Conservation (phyloP, 2,888 invertebrate species). For the Torymus tubicola region DNA sequence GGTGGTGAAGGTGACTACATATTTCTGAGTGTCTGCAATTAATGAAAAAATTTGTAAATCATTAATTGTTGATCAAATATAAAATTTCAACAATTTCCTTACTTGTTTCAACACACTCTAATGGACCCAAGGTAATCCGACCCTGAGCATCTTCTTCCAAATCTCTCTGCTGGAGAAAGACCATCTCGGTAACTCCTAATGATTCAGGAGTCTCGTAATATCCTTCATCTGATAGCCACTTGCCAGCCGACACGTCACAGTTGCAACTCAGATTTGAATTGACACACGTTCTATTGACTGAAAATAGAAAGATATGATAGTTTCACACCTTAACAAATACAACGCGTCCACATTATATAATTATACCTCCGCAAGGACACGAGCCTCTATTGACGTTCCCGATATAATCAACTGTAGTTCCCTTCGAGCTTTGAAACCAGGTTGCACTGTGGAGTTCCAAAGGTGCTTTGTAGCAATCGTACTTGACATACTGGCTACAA, state of each 20-base stretch:
- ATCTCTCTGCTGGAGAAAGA: constrained; percentile 91
- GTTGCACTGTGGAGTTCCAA: constrained; percentile 91
- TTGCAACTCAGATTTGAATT: constrained; percentile 91
- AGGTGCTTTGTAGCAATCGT: constrained; percentile 93
- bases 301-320: background rate
- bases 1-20: constrained; percentile 95
- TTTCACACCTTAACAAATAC: too few relatives aligned
- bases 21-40: constrained; percentile 88
- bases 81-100: constrained; percentile 71
- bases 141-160: constrained; percentile 90
- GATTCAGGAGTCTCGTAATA: constrained; percentile 88
- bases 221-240: constrained; percentile 94
- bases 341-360: too few relatives aligned
- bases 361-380: constrained; percentile 79
- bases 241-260: constrained; percentile 91
- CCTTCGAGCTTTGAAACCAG: constrained; percentile 90
- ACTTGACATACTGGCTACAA: constrained; percentile 92
- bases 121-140: constrained; percentile 91
- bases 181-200: constrained; percentile 93
- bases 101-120: constrained; percentile 97
- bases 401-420: constrained; percentile 88
- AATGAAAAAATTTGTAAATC: background rate
- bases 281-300: constrained; percentile 87
- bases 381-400: constrained; percentile 84
- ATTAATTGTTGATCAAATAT: background rate